Conservation (phyloP, 2,113 vertebrate species). For the Meriones unguiculatus region DNA sequence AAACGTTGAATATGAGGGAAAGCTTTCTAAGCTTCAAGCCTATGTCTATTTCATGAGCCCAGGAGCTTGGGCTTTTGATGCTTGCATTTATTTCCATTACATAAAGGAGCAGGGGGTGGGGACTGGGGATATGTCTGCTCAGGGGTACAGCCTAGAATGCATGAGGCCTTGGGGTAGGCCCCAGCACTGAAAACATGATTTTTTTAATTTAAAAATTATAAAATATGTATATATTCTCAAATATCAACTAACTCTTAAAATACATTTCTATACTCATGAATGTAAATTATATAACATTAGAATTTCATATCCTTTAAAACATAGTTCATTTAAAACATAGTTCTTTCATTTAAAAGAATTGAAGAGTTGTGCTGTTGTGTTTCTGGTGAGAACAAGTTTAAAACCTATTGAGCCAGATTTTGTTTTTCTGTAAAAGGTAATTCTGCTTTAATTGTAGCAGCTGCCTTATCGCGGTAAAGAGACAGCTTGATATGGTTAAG, state of each 20-base stretch:
- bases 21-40: conserved; percentile 64
- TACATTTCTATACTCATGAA: conserved; percentile 32
- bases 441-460: conserved; percentile 25
- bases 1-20: conserved; percentile 65
- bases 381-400: conserved; percentile 20
- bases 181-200: not conserved
- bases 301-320: conserved; percentile 43
- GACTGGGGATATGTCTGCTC: too few species aligned
- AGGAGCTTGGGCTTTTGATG: not conserved
- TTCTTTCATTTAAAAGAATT: not conserved
- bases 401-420: conserved; percentile 46
- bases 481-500: conserved; percentile 20
- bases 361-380: conserved; percentile 39
- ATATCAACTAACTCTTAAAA: conserved; percentile 61
- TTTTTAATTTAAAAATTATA: conserved; percentile 53
- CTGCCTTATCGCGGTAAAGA: conserved; percentile 50
- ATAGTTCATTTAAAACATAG: conserved; percentile 25
- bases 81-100: conserved; percentile 52
- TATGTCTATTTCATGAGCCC: conserved; percentile 49
- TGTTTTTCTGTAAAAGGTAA: conserved; percentile 56
- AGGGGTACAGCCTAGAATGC: not conserved
- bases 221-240: conserved; percentile 29
- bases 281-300: conserved; percentile 51
- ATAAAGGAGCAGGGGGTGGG: not conserved
- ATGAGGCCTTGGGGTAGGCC: not conserved